Evolutionary conservation across 1,140 invertebrate genomes (phyloP).

Genomic region (Cardiocondyla obscurior): DNA sequence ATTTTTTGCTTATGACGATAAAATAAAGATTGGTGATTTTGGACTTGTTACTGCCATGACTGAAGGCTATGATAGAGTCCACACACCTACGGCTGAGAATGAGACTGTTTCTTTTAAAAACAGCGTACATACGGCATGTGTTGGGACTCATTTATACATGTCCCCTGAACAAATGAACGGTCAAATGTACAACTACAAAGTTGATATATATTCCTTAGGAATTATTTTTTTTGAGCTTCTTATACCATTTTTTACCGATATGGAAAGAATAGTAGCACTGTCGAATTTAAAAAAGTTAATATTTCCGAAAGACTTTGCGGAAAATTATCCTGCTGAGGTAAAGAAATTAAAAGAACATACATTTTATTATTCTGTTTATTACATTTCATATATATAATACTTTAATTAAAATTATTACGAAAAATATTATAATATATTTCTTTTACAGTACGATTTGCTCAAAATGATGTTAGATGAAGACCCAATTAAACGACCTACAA

Average conservation of each 20-base stretch:
- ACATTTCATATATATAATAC: not conserved
- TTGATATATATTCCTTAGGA: constrained; percentile 98
- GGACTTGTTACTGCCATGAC: constrained; percentile 95
- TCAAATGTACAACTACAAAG: constrained; percentile 94
- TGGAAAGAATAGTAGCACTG: constrained; percentile 91
- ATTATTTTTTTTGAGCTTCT: constrained; percentile 97
- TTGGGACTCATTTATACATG: constrained; percentile 98
- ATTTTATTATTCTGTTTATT: not conserved
- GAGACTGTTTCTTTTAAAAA: constrained; percentile 61
- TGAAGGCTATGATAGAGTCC: constrained; percentile 85
- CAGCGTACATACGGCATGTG: constrained; percentile 87
- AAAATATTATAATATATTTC: constrained; percentile 25
- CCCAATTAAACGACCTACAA: constrained; percentile 90
- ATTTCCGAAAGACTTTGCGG: constrained; percentile 89
- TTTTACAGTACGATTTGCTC: constrained; percentile 88
- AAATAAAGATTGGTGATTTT: constrained; percentile 98
- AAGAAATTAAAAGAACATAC: constrained; percentile 38
- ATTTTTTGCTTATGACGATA: constrained; percentile 95
- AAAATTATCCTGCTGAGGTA: constrained; percentile 89
- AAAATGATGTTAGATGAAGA: constrained; percentile 90
- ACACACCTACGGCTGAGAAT: constrained; percentile 70
- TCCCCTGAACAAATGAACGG: constrained; percentile 96
- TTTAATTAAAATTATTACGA: not conserved
- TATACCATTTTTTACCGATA: constrained; percentile 94
- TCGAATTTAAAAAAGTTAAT: constrained; percentile 86